Evolutionary conservation across 2,113 vertebrate species (phyloP), one percentile per base, ranked within the genome.

Genomic region (Engystomops pustulosus): DNA sequence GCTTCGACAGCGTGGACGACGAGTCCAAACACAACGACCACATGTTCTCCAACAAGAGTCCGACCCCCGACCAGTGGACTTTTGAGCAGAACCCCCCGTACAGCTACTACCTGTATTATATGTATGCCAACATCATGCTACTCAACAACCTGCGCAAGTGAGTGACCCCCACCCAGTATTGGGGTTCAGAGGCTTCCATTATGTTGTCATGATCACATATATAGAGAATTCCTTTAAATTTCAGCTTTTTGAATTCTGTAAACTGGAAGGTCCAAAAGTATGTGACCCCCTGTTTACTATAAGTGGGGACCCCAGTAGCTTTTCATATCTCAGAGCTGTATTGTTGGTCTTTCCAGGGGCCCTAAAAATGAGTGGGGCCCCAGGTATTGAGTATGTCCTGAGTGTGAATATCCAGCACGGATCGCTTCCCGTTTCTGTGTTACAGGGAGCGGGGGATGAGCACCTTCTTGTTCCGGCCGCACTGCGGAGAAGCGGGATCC

Each of bases 111-210:
- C 91, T 99, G 84, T 99, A 97, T 89, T 96, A 98, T 79, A 99
- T 99, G 98, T 99, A 99, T 0, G 94, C 95, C 89, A 99, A 99
- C 93, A 95, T 99, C 92, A 99, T 99, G 98, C 93, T 99, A 89
- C 95, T 99, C 77, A 99, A 99, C 93, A 99, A 98, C 90, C 94
- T 99, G 78, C 94, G 98, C 88, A 98, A 92, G 97, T 97, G 91
- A 91, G 95, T 90, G 86, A 38, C 32, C 0, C n/a, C 44, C 36
- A 25, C 38, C 38, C 38, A 41, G 38, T 41, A 41, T 41, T 41
- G 10, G n/a, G n/a, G n/a, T n/a, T n/a, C n/a, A n/a, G n/a, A 1
- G 14, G 44, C 14, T 47, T 9, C 11, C 10, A 12, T 2, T 12
- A 1, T 47, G 14, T 47, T 47, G 14, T 41, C 10, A 41, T 41